Percentiles rank a stretch among this genome's conserved stretches.
These are phyloP conservation scores for Nebria brevicollis DNA, from an alignment of 2,888 invertebrate species.

Conservation along the genomic window DNA sequence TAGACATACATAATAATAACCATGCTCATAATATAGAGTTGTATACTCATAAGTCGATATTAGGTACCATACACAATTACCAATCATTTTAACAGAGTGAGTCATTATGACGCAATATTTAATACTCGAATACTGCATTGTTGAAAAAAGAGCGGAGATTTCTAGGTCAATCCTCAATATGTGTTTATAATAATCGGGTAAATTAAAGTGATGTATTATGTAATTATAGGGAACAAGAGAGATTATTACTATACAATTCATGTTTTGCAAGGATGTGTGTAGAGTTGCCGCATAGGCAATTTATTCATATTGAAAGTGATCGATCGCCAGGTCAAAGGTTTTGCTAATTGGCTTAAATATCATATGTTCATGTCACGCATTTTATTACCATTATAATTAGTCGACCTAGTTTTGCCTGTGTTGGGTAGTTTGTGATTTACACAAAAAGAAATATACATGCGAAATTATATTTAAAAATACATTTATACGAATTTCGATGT, in stretches of 20 bases:
- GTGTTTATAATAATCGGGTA: neutral
- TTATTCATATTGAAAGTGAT: neutral
- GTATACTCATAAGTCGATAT: neutral
- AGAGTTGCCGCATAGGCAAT: neutral
- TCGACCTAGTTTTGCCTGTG: neutral
- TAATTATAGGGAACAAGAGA: neutral
- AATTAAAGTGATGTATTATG: neutral
- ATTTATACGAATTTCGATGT: no score
- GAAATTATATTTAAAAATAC: neutral
- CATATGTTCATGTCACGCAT: neutral
- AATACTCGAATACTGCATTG: neutral
- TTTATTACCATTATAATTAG: neutral
- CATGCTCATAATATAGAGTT: neutral
- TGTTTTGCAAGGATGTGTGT: neutral
- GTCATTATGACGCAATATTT: neutral
- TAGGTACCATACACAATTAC: neutral
- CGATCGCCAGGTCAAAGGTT: neutral
- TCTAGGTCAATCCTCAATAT: neutral
- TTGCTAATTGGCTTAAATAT: neutral
- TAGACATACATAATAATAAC: neutral
- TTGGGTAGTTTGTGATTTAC: neutral
- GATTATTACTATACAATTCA: neutral
- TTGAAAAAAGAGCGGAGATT: neutral
- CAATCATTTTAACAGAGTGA: neutral
- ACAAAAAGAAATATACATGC: neutral